These are phyloP conservation scores for Probosciger aterrimus DNA, from an alignment of 2,113 vertebrate genomes.

Conservation along the genomic window DNA sequence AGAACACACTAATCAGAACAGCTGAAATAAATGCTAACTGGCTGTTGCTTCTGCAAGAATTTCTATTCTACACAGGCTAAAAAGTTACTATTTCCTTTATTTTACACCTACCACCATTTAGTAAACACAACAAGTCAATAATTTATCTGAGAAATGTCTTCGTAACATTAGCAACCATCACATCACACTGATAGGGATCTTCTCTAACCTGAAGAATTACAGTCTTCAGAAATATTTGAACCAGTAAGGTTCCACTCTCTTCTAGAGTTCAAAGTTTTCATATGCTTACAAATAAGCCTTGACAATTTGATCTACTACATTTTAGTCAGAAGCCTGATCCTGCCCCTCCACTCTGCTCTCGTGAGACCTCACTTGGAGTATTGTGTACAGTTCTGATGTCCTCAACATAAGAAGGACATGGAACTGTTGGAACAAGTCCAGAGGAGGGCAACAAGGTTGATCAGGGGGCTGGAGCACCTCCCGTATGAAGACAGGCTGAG, in stretches of 20 bases:
- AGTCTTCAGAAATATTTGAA: background rate
- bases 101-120: background rate
- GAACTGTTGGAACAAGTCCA: too few relatives aligned
- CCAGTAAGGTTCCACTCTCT: background rate
- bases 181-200: background rate
- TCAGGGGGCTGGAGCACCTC: too few relatives aligned
- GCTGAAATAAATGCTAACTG: background rate
- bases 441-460: too few relatives aligned
- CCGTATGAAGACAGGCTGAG: too few relatives aligned
- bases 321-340: background rate
- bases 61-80: background rate
- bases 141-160: background rate
- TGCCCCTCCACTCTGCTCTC: too few relatives aligned
- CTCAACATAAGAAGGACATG: too few relatives aligned
- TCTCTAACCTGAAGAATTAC: background rate
- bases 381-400: too few relatives aligned
- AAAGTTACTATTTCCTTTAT: background rate
- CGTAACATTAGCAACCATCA: fast-evolving
- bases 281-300: background rate
- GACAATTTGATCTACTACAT: background rate
- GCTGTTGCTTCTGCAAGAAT: background rate
- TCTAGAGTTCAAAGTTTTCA: background rate
- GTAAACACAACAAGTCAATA: background rate
- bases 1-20: background rate
- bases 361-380: too few relatives aligned